Evolutionary conservation across 2,888 invertebrate genomes (phyloP), one percentile per base, ranked within the genome.

Genomic region (Pachliopta kotzebuea): DNA sequence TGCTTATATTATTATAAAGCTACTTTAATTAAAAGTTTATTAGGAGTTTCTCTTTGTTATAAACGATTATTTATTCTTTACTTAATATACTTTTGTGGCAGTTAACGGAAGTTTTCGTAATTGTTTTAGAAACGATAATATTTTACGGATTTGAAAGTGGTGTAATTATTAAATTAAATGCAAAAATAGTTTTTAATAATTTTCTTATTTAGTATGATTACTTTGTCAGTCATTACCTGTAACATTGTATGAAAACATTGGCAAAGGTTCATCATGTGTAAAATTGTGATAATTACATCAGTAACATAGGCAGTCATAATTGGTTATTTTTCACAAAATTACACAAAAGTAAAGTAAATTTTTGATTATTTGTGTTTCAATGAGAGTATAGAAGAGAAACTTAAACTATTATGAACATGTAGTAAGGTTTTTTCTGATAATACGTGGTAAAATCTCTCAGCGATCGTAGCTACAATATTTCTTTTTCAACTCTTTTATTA

Each of bases 401-500:
- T 26, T 4, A 4, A 4, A 6, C 9, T 56, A 42, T 14, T 56
- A 60, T 61, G 49, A 7, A 21, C 56, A 26, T 20, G 57, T 31
- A 24, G 57, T 54, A 3, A 49, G 49, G 54, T 58, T 58, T 50
- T 58, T 57, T 65, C 57, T 54, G 29, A 23, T 50, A 65, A 56
- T 53, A 62, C 50, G 58, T 58, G 9, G 50, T 37, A 49, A 37
- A 50, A 57, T 58, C 62, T 53, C 58, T 61, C 50, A 20, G 56
- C 58, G 62, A 37, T 62, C 54, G 65, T 58, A 37, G 45, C 58
- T 67, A 70, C 67, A 72, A 69, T 72, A 72, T 73, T 72, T 71
- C 69, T 70, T 72, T 74, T 74, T 72, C 72, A 72, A 66, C 65
- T 66, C 69, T 73, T n/a, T 71, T 74, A 71, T 74, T 74, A 70